A percentile compares a stretch with the other conserved stretches of the same genome.
Evolutionary conservation across 2,888 invertebrate genomes (phyloP).

Genomic region (Campoplex nolae): DNA sequence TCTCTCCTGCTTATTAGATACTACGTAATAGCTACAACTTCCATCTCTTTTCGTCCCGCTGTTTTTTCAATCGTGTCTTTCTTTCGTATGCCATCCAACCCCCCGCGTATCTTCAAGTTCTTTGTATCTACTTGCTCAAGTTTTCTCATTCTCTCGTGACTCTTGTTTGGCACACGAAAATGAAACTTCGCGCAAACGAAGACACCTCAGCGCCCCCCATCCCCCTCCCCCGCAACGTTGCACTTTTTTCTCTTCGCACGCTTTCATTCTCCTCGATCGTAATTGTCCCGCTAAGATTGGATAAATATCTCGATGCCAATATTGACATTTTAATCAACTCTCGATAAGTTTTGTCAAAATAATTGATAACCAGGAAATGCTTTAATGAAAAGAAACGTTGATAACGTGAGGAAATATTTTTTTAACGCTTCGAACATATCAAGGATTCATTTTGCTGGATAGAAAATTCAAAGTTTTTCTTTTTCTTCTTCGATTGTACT

Average conservation of each 20-base stretch:
- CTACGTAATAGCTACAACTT: conserved; percentile 39
- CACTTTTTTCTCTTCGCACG: conserved; percentile 15
- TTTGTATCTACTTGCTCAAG: conserved; percentile 20
- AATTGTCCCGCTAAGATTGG: background rate
- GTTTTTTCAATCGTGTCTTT: conserved; percentile 31
- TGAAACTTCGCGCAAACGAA: conserved; percentile 1
- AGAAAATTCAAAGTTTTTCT: background rate
- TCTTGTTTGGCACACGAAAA: conserved; percentile 22
- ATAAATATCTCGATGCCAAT: too few species aligned
- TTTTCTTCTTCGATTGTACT: background rate
- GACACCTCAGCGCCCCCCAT: conserved; percentile 48
- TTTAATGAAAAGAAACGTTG: too few species aligned
- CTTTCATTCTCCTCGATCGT: conserved; percentile 8
- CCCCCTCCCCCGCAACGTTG: too few species aligned
- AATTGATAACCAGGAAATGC: too few species aligned
- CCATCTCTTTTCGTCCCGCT: conserved; percentile 30
- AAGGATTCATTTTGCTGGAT: background rate
- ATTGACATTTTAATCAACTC: too few species aligned
- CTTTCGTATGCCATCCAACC: conserved; percentile 40
- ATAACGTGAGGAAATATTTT: background rate
- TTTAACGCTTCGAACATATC: background rate
- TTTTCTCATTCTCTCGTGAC: conserved; percentile 37
- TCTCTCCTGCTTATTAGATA: conserved; percentile 24
- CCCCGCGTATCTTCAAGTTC: conserved; percentile 19
- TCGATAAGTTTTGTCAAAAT: too few species aligned